Percentiles rank a stretch among this genome's conserved stretches.
Evolutionary conservation across 2,113 vertebrate species (phyloP).

Genomic region (Oceanites oceanicus): DNA sequence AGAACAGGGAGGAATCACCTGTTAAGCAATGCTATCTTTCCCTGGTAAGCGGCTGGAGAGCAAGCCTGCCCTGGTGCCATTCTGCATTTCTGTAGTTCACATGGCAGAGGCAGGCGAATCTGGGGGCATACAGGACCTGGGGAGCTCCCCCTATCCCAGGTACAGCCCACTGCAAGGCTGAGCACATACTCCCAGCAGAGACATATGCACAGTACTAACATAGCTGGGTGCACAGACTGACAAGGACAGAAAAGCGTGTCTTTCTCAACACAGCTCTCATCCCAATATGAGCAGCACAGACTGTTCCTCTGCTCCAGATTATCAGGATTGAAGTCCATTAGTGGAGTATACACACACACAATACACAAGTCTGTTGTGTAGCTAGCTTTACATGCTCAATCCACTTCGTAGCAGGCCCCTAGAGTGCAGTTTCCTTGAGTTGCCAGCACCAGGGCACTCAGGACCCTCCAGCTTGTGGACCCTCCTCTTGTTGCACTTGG

Average conservation of each 20-base stretch:
- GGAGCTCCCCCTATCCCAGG: neutral
- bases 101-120: neutral
- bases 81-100: fast-evolving
- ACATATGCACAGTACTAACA: neutral
- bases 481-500: neutral
- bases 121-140: neutral
- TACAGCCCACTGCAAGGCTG: neutral
- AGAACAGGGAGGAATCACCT: neutral
- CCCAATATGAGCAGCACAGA: fast-evolving
- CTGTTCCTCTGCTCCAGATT: neutral
- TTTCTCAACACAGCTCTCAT: neutral
- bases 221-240: neutral
- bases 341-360: neutral
- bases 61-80: neutral
- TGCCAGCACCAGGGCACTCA: neutral
- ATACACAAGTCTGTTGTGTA: neutral
- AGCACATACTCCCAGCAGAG: neutral
- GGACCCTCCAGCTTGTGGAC: neutral
- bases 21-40: neutral
- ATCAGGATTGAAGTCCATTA: neutral
- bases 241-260: neutral
- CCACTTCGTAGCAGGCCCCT: neutral
- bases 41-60: neutral
- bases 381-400: neutral
- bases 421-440: neutral